These are phyloP conservation scores for Solenodon paradoxus DNA, from an alignment of 2,113 vertebrate species.

Conservation along the genomic window DNA sequence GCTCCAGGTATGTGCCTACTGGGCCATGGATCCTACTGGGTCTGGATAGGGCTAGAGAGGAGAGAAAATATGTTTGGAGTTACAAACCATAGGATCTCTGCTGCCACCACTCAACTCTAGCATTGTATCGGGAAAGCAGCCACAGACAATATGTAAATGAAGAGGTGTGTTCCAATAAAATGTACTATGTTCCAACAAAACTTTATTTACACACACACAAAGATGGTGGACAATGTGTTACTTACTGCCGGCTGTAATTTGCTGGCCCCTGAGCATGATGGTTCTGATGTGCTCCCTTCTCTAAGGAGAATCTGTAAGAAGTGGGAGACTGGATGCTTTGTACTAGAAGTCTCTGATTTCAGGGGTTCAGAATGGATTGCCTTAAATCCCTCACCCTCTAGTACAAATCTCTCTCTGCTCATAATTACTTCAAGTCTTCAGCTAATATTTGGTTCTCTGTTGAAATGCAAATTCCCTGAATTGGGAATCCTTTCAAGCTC, in stretches of 20 bases:
- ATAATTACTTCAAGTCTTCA: slow-evolving; percentile 26
- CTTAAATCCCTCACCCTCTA: neutral
- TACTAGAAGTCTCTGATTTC: neutral
- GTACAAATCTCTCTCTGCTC: neutral
- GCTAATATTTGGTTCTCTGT: slow-evolving; percentile 32
- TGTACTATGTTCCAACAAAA: neutral
- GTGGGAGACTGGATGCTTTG: neutral
- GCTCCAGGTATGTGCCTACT: neutral
- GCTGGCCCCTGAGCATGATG: neutral
- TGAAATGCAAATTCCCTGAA: slow-evolving; percentile 27
- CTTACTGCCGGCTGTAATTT: neutral
- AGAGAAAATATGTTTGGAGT: neutral
- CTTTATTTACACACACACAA: slow-evolving; percentile 2
- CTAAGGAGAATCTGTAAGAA: neutral
- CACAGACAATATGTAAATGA: neutral
- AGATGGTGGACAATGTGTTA: neutral
- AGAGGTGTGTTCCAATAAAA: no score
- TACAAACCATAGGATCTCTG: neutral
- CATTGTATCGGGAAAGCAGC: neutral
- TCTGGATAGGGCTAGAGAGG: neutral
- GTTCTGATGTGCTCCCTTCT: neutral
- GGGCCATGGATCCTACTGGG: neutral
- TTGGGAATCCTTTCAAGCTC: slow-evolving; percentile 4
- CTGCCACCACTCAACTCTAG: neutral
- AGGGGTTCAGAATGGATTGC: neutral